Percentiles rank a stretch among this genome's conserved stretches.
Evolutionary conservation across 1,140 invertebrate species (phyloP).

Genomic region (Polypedilum vanderplanki): DNA sequence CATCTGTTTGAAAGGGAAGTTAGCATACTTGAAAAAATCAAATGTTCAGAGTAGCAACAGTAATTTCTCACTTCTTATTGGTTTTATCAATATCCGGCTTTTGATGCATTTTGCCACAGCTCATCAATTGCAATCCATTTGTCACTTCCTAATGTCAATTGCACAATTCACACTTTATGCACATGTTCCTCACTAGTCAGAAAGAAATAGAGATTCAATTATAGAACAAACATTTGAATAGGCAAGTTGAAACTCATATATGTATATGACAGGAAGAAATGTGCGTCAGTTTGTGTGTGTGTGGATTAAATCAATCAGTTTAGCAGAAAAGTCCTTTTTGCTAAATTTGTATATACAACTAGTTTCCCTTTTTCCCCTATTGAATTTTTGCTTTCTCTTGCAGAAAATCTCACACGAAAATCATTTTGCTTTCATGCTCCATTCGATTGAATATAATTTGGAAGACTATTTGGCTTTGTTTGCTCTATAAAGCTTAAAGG

Average conservation of each 20-base stretch:
- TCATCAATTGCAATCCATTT: no score
- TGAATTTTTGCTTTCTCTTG: neutral
- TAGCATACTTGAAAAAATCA: no score
- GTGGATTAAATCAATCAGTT: constrained; percentile 24
- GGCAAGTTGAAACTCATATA: neutral
- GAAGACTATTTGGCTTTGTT: neutral
- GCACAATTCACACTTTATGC: no score
- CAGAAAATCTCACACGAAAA: constrained; percentile 17
- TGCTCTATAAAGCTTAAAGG: neutral
- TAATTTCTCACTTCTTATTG: no score
- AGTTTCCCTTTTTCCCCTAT: neutral
- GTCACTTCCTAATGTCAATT: no score
- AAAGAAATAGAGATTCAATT: neutral
- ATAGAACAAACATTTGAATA: neutral
- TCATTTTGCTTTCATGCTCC: constrained; percentile 11
- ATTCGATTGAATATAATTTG: neutral
- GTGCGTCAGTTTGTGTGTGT: neutral
- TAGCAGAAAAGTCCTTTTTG: neutral
- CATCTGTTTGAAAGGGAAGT: no score
- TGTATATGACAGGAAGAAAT: neutral
- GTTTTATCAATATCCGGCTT: no score
- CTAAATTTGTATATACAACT: neutral
- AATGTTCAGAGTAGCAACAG: no score
- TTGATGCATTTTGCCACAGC: no score
- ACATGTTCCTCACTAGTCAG: neutral